Evolutionary conservation across 2,888 invertebrate species (phyloP), one percentile per base, ranked within the genome.

Genomic region (Heterodera filipjevi): DNA sequence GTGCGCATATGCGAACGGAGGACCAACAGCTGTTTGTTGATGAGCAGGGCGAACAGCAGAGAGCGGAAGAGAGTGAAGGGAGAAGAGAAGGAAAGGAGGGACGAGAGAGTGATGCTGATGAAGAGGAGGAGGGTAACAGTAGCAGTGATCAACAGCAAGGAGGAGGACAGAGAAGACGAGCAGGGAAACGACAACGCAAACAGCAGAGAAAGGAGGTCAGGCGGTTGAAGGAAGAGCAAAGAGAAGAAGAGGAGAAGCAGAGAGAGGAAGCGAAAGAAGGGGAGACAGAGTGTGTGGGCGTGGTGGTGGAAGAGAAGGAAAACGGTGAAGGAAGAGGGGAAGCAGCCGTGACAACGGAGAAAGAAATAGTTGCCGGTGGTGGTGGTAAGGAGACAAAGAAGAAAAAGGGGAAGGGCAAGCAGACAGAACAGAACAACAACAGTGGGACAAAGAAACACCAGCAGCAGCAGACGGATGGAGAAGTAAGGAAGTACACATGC

Each of bases 1-100:
- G 86, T 80, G 87, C 87, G 49, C 89, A 91, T 81, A 88, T 91
- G 90, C 86, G 86, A 74, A 89, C 89, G 71, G 90, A 91, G 66
- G 88, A 89, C 77, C 80, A 81, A 5, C 81, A 79, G 12, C 77
- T 88, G 16, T 83, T 87, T 70, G 82, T 32, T 39, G 77, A 77
- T 32, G 66, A 76, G 39, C 39, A 12, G 39, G 39, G 39, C 6
- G 39, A 39, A 12, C 39, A 35, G 76, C 46, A 59, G 76, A 32
- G 16, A n/a, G 46, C 30, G 22, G 73, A 33, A 30, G 66, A 53
- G 49, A 66, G 80, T 64, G 80, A 66, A 33, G 59, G 70, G 3
- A 44, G 12, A 59, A 59, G 59, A 32, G 79, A 72, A 27, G 75
- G 39, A 30, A 22, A 30, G 44, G 73, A 71, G 6, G 70, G 68